These are phyloP conservation scores for Latrodectus hesperus DNA, from an alignment of 2,888 invertebrate genomes.

Conservation along the genomic window DNA sequence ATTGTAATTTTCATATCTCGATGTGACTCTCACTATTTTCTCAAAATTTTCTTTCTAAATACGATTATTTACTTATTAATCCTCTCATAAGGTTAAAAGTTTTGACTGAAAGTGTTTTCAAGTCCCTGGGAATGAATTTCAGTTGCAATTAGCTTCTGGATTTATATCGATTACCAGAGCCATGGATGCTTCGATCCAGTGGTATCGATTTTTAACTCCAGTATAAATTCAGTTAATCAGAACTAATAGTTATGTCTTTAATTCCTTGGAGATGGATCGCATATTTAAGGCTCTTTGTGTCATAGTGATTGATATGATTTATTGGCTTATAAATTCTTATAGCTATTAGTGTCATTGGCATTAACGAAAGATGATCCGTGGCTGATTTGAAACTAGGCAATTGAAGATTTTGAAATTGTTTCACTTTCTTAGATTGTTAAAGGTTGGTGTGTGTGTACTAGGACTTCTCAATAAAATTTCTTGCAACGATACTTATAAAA, in stretches of 20 bases:
- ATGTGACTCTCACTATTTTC: neutral
- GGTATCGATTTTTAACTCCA: slow-evolving; percentile 57
- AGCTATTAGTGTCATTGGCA: slow-evolving; percentile 19
- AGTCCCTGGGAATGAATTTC: slow-evolving; percentile 21
- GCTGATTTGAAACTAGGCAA: neutral
- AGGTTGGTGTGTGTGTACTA: too few species aligned
- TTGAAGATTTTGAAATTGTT: too few species aligned
- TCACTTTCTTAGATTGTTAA: too few species aligned
- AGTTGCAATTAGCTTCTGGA: slow-evolving; percentile 52
- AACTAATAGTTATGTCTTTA: slow-evolving; percentile 38
- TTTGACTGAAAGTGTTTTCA: neutral
- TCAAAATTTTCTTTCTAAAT: neutral
- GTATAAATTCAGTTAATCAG: slow-evolving; percentile 38
- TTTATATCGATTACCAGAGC: slow-evolving; percentile 48
- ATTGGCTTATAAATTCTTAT: slow-evolving; percentile 25
- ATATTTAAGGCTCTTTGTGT: slow-evolving; percentile 3
- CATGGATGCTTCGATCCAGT: slow-evolving; percentile 43
- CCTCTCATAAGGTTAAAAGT: neutral
- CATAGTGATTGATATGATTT: slow-evolving; percentile 16
- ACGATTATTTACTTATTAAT: neutral
- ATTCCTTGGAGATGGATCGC: slow-evolving; percentile 21
- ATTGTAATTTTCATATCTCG: too few species aligned
- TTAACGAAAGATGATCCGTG: slow-evolving; percentile 12
- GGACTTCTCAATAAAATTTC: too few species aligned
- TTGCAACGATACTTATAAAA: too few species aligned